Conservation (phyloP, 2,113 vertebrate species). For the Xenopus borealis region DNA sequence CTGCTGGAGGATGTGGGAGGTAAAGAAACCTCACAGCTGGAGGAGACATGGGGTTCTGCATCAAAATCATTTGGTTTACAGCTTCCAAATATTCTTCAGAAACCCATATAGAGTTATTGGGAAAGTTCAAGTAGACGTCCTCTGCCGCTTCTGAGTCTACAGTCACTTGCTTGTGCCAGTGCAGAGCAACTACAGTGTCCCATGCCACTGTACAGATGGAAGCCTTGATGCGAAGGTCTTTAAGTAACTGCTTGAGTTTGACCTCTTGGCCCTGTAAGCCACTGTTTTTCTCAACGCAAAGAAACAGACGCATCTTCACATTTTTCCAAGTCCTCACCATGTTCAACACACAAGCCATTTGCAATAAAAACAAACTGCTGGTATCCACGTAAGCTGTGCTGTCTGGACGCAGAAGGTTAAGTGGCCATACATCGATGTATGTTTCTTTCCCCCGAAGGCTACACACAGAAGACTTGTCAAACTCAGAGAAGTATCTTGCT, state of each 20-base stretch:
- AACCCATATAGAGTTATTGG: conserved; percentile 69
- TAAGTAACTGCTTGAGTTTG: conserved; percentile 80
- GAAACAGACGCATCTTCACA: conserved; percentile 78
- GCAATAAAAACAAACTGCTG: conserved; percentile 87
- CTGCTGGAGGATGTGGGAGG: conserved; percentile 78
- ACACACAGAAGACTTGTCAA: conserved; percentile 61
- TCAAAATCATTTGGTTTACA: conserved; percentile 76
- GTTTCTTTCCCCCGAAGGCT: conserved; percentile 49
- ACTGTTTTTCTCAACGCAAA: conserved; percentile 79
- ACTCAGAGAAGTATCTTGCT: conserved; percentile 75
- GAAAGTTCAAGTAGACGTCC: conserved; percentile 70
- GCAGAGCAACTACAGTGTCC: conserved; percentile 80
- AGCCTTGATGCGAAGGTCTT: conserved; percentile 81
- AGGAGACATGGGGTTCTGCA: conserved; percentile 56
- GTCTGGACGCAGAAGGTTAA: conserved; percentile 83
- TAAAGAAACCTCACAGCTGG: conserved; percentile 83
- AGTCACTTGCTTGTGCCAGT: conserved; percentile 74
- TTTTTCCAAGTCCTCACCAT: conserved; percentile 82
- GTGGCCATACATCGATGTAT: conserved; percentile 82
- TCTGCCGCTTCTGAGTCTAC: conserved; percentile 8
- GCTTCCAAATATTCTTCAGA: conserved; percentile 78
- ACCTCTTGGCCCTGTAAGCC: conserved; percentile 73
- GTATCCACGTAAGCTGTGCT: conserved; percentile 83
- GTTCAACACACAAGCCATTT: conserved; percentile 85
- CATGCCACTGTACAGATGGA: conserved; percentile 75